Evolutionary conservation across 2,113 vertebrate species (phyloP).

Genomic region (Glaucomys volans): DNA sequence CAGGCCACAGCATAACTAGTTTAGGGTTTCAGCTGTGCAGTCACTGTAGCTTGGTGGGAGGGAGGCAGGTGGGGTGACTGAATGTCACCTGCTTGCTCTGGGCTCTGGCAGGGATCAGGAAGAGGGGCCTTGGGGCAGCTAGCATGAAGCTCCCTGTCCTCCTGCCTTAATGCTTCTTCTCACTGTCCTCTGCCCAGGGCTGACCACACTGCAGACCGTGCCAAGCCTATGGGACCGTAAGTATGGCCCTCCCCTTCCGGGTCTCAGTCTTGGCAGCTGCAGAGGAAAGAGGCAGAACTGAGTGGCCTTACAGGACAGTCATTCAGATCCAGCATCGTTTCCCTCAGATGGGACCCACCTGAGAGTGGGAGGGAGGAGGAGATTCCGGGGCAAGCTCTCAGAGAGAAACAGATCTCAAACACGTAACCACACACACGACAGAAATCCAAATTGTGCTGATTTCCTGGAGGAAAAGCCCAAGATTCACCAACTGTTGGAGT

Average conservation of each 20-base stretch:
- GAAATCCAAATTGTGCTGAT: neutral
- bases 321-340: neutral
- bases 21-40: neutral
- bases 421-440: neutral
- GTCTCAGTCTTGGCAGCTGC: neutral
- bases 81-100: neutral
- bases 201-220: fast-evolving
- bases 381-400: neutral
- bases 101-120: neutral
- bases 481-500: neutral
- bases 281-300: neutral
- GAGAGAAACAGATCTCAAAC: neutral
- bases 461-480: neutral
- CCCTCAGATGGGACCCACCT: neutral
- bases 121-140: neutral
- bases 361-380: neutral
- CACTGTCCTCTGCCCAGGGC: neutral
- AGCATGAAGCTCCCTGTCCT: neutral
- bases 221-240: too few species aligned
- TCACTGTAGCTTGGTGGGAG: neutral
- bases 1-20: neutral
- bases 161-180: neutral
- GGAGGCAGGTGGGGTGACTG: too few species aligned
- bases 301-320: neutral
- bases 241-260: neutral